Percentiles rank a stretch among this genome's conserved stretches.
Evolutionary conservation across 1,140 invertebrate species (phyloP).

Genomic region (Calliopsis andreniformis): DNA sequence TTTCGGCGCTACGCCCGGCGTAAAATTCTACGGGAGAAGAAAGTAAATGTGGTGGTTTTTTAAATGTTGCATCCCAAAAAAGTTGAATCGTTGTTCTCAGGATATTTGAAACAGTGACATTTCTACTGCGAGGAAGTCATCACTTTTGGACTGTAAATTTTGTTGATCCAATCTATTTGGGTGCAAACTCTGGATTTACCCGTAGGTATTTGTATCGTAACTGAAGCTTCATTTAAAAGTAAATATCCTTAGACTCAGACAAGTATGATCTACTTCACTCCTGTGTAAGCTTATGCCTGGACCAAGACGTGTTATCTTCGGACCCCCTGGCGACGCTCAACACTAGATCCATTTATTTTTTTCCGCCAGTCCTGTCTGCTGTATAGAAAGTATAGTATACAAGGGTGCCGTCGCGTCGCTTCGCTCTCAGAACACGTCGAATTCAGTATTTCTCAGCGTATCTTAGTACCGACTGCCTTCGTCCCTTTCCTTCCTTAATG

Average conservation of each 20-base stretch:
- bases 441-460: slow-evolving; percentile 61
- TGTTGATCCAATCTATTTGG: too few species aligned
- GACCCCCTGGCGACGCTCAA: too few species aligned
- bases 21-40: background rate
- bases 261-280: too few species aligned
- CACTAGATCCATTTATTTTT: slow-evolving; percentile 36
- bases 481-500: slow-evolving; percentile 34
- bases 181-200: too few species aligned
- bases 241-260: too few species aligned
- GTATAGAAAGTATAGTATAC: too few species aligned
- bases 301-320: too few species aligned
- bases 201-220: too few species aligned
- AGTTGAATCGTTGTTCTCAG: background rate
- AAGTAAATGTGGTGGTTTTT: background rate
- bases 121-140: background rate
- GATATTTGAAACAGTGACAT: background rate
- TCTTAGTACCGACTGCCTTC: slow-evolving; percentile 9
- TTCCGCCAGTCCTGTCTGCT: background rate
- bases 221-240: too few species aligned
- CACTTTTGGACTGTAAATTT: too few species aligned
- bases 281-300: slow-evolving; percentile 1
- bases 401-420: background rate
- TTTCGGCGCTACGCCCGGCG: background rate
- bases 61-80: background rate
- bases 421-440: slow-evolving; percentile 29